Conservation (phyloP, 2,797 vertebrate genomes). For the Rhyacichthys aspro region DNA sequence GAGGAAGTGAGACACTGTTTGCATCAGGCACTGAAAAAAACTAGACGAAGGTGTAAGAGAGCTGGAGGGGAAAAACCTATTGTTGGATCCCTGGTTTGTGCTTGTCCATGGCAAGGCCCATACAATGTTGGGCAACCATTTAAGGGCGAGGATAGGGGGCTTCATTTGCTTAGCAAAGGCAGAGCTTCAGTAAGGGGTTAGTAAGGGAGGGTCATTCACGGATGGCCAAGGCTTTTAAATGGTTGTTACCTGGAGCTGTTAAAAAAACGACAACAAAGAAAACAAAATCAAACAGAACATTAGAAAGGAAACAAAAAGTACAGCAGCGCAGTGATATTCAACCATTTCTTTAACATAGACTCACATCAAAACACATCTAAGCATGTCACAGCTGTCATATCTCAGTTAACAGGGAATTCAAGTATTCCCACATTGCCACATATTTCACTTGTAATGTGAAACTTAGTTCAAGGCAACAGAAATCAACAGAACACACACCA, state of each 20-base stretch:
- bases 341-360: conserved; percentile 81
- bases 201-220: conserved; percentile 86
- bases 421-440: conserved; percentile 80
- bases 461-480: conserved; percentile 80
- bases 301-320: conserved; percentile 84
- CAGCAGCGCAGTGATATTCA: conserved; percentile 86
- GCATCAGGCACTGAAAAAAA: conserved; percentile 83
- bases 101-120: conserved; percentile 82
- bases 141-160: conserved; percentile 81
- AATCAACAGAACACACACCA: conserved; percentile 73
- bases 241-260: conserved; percentile 92
- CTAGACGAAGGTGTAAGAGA: conserved; percentile 79
- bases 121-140: conserved; percentile 83
- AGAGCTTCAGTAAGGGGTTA: conserved; percentile 87
- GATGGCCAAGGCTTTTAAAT: conserved; percentile 89
- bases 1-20: conserved; percentile 78
- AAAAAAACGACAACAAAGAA: conserved; percentile 87
- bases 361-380: conserved; percentile 77
- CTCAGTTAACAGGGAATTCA: conserved; percentile 76
- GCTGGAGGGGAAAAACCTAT: conserved; percentile 83
- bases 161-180: conserved; percentile 85
- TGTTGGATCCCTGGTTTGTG: conserved; percentile 82
- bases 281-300: conserved; percentile 87
- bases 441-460: conserved; percentile 83
- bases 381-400: conserved; percentile 72